Evolutionary conservation across 2,797 vertebrate species (phyloP).

Genomic region (Clarias fuscus): DNA sequence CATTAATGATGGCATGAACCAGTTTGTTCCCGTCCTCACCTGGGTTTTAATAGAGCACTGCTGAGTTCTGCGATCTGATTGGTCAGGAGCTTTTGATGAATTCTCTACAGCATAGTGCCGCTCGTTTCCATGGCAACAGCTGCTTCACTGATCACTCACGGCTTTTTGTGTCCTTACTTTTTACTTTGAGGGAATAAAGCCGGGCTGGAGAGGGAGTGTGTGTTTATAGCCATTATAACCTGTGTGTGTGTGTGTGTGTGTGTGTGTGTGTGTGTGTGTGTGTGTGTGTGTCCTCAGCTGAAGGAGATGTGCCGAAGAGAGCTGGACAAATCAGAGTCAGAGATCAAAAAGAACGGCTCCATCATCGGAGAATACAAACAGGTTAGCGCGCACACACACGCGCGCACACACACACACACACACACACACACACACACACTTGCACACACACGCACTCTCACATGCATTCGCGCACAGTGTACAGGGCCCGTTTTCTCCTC

Average conservation of each 20-base stretch:
- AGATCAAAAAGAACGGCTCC: conserved; percentile 97
- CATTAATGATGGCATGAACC: background rate
- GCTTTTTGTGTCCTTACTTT: background rate
- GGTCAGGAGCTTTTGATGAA: background rate
- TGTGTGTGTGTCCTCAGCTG: conserved; percentile 74
- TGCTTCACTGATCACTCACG: background rate
- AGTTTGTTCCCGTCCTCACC: background rate
- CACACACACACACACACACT: background rate
- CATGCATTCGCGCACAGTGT: too few species aligned
- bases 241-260: background rate
- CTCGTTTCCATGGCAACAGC: background rate
- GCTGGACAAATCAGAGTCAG: conserved; percentile 94
- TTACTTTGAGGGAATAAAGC: background rate
- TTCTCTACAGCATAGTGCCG: background rate
- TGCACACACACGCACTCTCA: background rate
- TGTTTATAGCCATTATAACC: background rate
- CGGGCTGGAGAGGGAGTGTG: background rate
- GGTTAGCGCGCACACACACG: conserved; percentile 69
- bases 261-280: conserved; percentile 17
- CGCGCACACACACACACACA: conserved; percentile 11
- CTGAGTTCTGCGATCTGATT: background rate
- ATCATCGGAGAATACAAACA: conserved; percentile 99
- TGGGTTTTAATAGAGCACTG: background rate
- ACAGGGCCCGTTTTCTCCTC: too few species aligned
- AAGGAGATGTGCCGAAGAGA: conserved; percentile 99